Conservation (phyloP, 1,140 invertebrate species). For the Megalopta genalis region DNA sequence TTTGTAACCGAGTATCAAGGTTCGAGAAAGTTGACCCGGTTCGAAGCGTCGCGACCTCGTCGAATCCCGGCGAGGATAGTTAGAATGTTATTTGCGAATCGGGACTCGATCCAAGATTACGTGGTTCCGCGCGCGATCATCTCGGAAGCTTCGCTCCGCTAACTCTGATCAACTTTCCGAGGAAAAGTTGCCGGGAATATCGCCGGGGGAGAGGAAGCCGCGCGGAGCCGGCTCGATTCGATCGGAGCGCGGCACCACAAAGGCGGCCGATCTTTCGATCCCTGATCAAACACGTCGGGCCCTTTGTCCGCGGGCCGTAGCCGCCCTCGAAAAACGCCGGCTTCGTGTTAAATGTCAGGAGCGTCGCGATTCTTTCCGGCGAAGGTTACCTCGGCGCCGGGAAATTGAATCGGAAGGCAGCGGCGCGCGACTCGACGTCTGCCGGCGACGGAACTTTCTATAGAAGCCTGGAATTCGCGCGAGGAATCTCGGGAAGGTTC, state of each 20-base stretch:
- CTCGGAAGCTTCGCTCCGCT: neutral
- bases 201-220: neutral
- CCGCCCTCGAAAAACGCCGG: neutral
- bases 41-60: constrained; percentile 1
- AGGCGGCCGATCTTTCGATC: neutral
- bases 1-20: no score
- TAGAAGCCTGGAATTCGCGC: neutral
- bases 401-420: neutral
- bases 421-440: neutral
- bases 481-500: neutral
- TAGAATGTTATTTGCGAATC: constrained; percentile 12
- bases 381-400: neutral
- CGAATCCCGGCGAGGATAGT: neutral
- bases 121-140: constrained; percentile 2
- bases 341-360: neutral
- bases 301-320: neutral
- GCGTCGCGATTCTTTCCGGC: neutral
- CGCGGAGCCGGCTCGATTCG: neutral
- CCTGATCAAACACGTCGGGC: neutral
- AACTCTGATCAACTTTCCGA: neutral
- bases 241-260: neutral
- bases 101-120: constrained; percentile 22
- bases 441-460: neutral
- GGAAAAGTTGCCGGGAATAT: neutral
- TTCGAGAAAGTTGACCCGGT: no score